phyloP scores from a whole-genome alignment of 2,888 invertebrate species.

The Homarus gammarus region DNA sequence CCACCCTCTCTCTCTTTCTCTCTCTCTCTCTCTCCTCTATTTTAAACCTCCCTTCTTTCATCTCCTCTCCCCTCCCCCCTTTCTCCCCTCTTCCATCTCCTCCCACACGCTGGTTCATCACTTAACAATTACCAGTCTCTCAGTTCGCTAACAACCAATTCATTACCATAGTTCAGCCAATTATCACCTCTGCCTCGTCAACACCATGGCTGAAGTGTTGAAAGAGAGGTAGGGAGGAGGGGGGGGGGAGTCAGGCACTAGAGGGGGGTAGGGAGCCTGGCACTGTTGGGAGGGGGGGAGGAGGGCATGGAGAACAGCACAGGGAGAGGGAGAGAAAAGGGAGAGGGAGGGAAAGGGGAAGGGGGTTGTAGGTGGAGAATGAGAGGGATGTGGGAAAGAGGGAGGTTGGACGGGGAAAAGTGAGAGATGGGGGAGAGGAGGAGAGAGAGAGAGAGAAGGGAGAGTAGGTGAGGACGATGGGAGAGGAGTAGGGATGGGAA shows the following conservation, averaged over 20 bases:
- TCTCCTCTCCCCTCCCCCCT: not conserved
- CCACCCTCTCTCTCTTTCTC: not conserved
- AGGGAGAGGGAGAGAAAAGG: not conserved
- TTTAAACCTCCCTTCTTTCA: not conserved
- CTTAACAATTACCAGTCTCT: conserved; percentile 48
- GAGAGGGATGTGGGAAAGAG: not conserved
- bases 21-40: conserved; percentile 6
- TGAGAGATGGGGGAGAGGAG: no score
- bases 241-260: not conserved
- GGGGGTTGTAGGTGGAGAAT: no score
- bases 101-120: conserved; percentile 16
- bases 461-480: not conserved
- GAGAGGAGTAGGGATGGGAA: no score
- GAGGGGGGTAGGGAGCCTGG: not conserved
- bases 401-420: not conserved
- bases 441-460: not conserved
- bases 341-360: no score
- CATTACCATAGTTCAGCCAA: conserved; percentile 61
- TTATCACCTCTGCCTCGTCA: conserved; percentile 38
- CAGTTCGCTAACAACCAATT: conserved; percentile 55
- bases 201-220: conserved; percentile 18
- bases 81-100: not conserved
- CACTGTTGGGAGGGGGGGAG: not conserved
- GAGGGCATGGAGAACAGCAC: not conserved
- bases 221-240: not conserved